Evolutionary conservation across 2,888 invertebrate species (phyloP), one percentile per base, ranked within the genome.

Genomic region (Microctonus brassicae): DNA sequence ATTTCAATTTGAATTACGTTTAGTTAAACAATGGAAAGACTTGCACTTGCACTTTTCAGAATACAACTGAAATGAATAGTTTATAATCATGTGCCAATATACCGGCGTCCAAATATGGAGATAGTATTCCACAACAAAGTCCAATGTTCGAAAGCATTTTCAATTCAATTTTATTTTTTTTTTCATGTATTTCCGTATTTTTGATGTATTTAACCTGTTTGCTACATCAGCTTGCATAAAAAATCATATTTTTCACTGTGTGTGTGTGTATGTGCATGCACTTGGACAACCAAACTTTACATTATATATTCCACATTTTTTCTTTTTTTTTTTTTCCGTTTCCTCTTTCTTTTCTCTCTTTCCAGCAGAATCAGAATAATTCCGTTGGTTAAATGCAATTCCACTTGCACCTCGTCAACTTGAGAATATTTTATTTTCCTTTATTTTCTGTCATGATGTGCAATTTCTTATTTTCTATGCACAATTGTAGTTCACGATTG

Each of bases 61-160:
- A 47, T 47, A n/a, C 70, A 73, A 68, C 72, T 58, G 58, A n/a
- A 58, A 58, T 58, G 17, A 10, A 58, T 3, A 33, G 17, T 4
- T 20, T 33, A 34, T 58, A 7, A 5, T 3, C 33, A 7, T 9
- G 9, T 29, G 17, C 29, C 33, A 58, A 58, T 58, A 58, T 29
- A 58, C 29, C 72, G 66, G 47, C 65, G 68, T 69, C 68, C 65
- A 65, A 61, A 62, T 55, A 66, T 57, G 62, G 55, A 58, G 52
- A 69, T 39, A 42, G 36, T 63, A 66, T 53, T 63, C 24, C 42
- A 58, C 55, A 75, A 75, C 72, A 70, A 73, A 76, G 76, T 76
- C 75, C 76, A 76, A 75, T 34, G 63, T 53, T 70, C 67, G 72
- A 36, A 13, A 36, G 11, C 66, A 75, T 76, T 76, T 69, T 62